Base-by-base conservation (phyloP, 1,140 invertebrate species). In the Achatina immaculata region DNA sequence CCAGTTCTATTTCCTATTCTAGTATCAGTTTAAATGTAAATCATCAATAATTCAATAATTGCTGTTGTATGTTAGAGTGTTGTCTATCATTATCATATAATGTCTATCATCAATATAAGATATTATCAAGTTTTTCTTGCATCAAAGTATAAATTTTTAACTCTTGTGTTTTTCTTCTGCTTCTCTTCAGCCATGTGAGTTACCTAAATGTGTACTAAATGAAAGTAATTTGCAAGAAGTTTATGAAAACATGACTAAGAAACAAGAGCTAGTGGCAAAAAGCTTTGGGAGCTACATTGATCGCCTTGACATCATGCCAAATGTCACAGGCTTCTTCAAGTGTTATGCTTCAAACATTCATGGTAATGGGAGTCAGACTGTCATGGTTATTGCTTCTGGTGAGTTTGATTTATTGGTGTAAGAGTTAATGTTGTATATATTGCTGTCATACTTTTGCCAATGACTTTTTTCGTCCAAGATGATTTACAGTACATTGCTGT, bases 311-410 rank as follows among this genome's bases (percentile, higher is more conserved):
- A 62, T 76, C 36, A 34, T 55, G 0, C 38, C 74, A 36, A 36
- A 76, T 14, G 28, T 21, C 6, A 58, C 74, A 7, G 74, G 74
- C 16, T 76, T 55, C 74, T 65, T 38, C 43, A 76, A 76, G 55
- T 76, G 74, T 28, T 16, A 11, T 14, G 74, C 74, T 43, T 31
- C 19, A 14, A 76, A 76, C 36, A 1, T 34, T 24, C 31, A 58
- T 43, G 74, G 51, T 16, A 24, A 65, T 14, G 11, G 2, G 1
- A 38, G 48, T 14, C 31, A 55, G 31, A 24, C 36, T 1, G 28
- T 76, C 31, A 45, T 40, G 55, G 34, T 45, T 40, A 31, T 76
- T 76, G 74, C 42, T 42, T 40, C 74, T 55, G 74, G 74, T 76
- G 48, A 19, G 68, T 42, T 9, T 31, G n/a, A 11, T n/a, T n/a